Base-by-base conservation (phyloP, 1,140 invertebrate species). In the Manduca sexta region DNA sequence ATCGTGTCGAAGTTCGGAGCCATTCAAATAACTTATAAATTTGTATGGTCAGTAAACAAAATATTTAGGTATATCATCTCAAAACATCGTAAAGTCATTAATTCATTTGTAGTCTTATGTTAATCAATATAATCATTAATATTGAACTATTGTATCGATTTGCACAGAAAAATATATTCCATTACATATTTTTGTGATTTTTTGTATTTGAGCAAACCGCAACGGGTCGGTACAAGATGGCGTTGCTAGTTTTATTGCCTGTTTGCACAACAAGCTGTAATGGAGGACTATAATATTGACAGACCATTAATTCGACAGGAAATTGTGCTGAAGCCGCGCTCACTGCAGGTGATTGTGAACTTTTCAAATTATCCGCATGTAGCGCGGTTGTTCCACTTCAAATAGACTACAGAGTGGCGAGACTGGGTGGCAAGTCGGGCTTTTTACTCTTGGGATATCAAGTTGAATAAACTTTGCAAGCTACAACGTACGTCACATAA, bases 221-320 rank as follows among this genome's bases (percentile, higher is more conserved):
- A 69, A 68, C 63, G 73, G 50, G 17, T 35, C 53, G 46, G 65
- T 62, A 57, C 66, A 56, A 83, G 79, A 82, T 80, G 74, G 74
- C 72, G 64, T 55, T 77, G 74, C 52, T 65, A 65, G 66, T 73
- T 81, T 78, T 78, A 85, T 79, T 69, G 70, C 59, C 56, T 56
- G 74, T 73, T 81, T 71, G 69, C 74, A 80, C 76, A 77, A 75
- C 69, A 75, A 76, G 69, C 71, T 69, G 67, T 81, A 84, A 82
- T 81, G 74, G 79, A 81, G 65, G 73, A 72, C 71, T 80, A 75
- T 78, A 81, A 81, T 85, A 85, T 85, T 85, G 82, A 79, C 79
- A 85, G 74, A 85, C 76, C 82, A 83, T 85, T 85, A 85, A 85
- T 85, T 85, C 76, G 71, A 57, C 74, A 85, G 77, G 73, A 83